Base-by-base conservation (phyloP, 2,888 invertebrate genomes). In the Eupeodes luniger region DNA sequence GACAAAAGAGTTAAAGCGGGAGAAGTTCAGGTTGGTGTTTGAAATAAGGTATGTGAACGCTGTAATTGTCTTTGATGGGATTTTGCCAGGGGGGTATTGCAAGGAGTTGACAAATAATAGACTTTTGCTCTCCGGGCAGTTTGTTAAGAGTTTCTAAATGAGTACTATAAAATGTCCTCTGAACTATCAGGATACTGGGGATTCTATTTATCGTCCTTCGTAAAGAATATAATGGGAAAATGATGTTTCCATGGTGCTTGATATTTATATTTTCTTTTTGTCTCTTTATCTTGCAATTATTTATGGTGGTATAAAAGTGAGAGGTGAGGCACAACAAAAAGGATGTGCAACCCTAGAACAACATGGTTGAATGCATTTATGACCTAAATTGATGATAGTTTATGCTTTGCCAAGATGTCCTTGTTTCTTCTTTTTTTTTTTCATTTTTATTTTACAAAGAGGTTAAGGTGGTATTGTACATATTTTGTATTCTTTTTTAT, bases 381-480 rank as follows among this genome's bases (percentile, higher is more conserved):
- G 88, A 88, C 88, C 84, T 74, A 84, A 88, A 88, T 88, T 69
- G 80, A 64, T 85, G 77, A 77, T 78, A 74, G 88, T 84, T 81
- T 88, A 74, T 74, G 84, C 55, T 40, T n/a, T 5, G 27, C 11
- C 19, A 62, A 61, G 7, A 62, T 85, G 81, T 85, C 88, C 88
- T 88, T 81, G 85, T 69, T 40, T 82, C 19, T 14, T 2, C 3
- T 16, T 11, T 47, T 34, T n/a, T 51, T 16, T 51, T 16, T 51
- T 6, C n/a, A 7, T 16, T 16, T 64, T 67, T 61, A 59, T 57
- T 62, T 36, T 40, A 34, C 19, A 34, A 47, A 55, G 67, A 12
- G 72, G 64, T 72, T 57, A 69, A 55, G 59, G 36, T 64, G 72
- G 59, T n/a, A n/a, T 11, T 66, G 40, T 34, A n/a, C n/a, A n/a